These are phyloP conservation scores for Chrysochloris asiatica DNA, from an alignment of 2,113 vertebrate genomes.

Conservation along the genomic window DNA sequence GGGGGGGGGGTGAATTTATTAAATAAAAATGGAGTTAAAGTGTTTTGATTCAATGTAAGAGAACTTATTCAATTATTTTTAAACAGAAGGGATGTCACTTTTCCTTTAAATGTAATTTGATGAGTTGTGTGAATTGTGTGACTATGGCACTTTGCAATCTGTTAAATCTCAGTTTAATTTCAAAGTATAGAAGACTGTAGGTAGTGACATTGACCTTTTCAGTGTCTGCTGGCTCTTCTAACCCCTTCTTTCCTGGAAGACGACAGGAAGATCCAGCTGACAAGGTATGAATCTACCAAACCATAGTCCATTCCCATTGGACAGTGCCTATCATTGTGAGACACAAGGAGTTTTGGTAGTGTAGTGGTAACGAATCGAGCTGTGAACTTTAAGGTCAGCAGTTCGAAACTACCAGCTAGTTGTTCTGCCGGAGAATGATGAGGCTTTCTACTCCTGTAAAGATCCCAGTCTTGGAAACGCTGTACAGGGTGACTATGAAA, in stretches of 20 bases:
- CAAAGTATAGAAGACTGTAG: neutral
- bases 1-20: slow-evolving; percentile 12
- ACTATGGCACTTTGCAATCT: slow-evolving; percentile 35
- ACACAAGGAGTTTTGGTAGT: no score
- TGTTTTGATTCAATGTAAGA: neutral
- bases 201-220: slow-evolving; percentile 32
- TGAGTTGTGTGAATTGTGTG: neutral
- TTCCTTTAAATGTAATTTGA: slow-evolving; percentile 25
- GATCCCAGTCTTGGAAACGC: no score
- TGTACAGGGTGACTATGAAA: no score
- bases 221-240: neutral
- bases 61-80: slow-evolving; percentile 28
- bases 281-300: slow-evolving; percentile 59
- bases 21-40: slow-evolving; percentile 32
- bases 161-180: neutral
- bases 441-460: no score
- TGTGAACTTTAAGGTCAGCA: no score
- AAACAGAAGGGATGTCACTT: slow-evolving; percentile 10
- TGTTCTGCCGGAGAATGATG: no score
- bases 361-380: no score
- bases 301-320: slow-evolving; percentile 25
- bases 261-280: slow-evolving; percentile 36
- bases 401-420: no score
- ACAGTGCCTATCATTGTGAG: neutral
- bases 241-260: neutral